A percentile compares a stretch with the other conserved stretches of the same genome.
Conservation (phyloP, 2,888 invertebrate species). For the Alviniconcha strummeri region DNA sequence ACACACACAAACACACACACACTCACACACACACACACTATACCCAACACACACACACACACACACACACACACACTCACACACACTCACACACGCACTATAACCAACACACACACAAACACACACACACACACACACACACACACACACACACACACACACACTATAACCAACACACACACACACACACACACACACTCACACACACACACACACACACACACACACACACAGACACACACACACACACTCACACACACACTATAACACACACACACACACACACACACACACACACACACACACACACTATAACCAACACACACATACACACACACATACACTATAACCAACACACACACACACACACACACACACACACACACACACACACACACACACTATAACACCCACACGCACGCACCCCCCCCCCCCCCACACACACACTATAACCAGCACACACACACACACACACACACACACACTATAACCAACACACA, state of each 20-base stretch:
- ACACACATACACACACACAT: background rate
- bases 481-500: background rate
- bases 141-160: background rate
- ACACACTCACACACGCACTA: background rate
- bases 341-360: background rate
- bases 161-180: background rate
- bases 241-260: constrained; percentile 16
- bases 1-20: background rate
- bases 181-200: constrained; percentile 9
- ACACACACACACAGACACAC: constrained; percentile 8
- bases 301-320: background rate
- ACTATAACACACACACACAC: constrained; percentile 4
- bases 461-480: constrained; percentile 8
- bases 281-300: constrained; percentile 2
- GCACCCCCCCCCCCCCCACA: background rate
- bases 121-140: background rate
- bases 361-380: background rate
- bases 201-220: background rate
- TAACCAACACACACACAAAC: background rate
- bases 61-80: background rate
- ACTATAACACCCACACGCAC: no score
- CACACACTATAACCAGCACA: no score
- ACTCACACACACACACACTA: background rate
- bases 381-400: background rate
- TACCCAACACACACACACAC: background rate